Percentiles rank a stretch among this genome's conserved stretches.
These are phyloP conservation scores for Ceuthmochares aereus DNA, from an alignment of 2,113 vertebrate genomes.

Conservation along the genomic window DNA sequence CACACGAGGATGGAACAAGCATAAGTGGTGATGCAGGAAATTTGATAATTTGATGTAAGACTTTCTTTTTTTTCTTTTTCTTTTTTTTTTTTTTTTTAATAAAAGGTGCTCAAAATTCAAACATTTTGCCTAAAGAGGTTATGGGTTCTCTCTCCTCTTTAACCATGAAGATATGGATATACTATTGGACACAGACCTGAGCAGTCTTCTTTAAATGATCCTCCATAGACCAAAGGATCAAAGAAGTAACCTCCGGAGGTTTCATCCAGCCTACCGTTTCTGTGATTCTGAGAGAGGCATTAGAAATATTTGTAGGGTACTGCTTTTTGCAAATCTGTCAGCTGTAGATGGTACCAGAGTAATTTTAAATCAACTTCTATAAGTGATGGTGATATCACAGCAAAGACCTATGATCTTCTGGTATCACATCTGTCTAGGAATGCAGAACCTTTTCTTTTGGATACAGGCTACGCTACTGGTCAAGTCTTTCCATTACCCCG, in stretches of 20 bases:
- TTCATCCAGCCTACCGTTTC: neutral
- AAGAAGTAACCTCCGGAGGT: neutral
- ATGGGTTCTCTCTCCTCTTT: neutral
- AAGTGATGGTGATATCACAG: neutral
- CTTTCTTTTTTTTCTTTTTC: neutral
- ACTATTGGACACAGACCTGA: neutral
- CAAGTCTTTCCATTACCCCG: neutral
- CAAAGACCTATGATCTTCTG: neutral
- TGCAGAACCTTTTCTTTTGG: neutral
- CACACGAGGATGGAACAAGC: neutral
- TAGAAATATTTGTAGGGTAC: neutral
- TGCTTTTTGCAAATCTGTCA: neutral
- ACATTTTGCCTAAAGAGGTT: neutral
- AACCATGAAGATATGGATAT: neutral
- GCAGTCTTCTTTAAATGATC: neutral
- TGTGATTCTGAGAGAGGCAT: neutral
- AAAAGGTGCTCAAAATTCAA: neutral
- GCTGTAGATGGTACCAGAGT: neutral
- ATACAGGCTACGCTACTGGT: neutral
- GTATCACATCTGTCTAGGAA: neutral
- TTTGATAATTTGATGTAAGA: neutral
- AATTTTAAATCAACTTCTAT: neutral
- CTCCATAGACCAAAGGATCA: neutral
- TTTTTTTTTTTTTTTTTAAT: neutral
- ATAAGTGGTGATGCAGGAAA: neutral